Evolutionary conservation across 2,113 vertebrate genomes (phyloP).

Genomic region (Engystomops pustulosus): DNA sequence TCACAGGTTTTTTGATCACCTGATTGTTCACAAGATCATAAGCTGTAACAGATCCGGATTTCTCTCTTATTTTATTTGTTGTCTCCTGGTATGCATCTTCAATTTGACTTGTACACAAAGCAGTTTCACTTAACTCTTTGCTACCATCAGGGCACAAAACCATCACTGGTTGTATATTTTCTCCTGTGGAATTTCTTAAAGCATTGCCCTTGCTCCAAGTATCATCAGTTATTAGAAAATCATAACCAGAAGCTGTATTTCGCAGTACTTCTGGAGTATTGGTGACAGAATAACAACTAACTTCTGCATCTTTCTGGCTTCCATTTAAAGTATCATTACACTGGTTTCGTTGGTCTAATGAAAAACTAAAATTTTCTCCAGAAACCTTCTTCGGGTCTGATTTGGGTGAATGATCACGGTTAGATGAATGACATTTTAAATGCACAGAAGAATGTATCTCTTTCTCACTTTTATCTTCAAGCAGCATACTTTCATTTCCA

Average conservation of each 20-base stretch:
- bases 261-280: conserved; percentile 4
- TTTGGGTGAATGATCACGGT: conserved; percentile 60
- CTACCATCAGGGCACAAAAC: conserved; percentile 70
- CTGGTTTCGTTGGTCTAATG: conserved; percentile 71
- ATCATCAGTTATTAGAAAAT: conserved; percentile 74
- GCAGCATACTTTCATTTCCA: conserved; percentile 68
- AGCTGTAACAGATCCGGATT: conserved; percentile 79
- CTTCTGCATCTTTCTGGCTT: background rate
- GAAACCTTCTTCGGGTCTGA: conserved; percentile 62
- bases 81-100: conserved; percentile 65
- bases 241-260: conserved; percentile 50
- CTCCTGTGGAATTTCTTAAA: conserved; percentile 72
- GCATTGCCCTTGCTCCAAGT: conserved; percentile 85
- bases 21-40: conserved; percentile 89
- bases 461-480: conserved; percentile 67
- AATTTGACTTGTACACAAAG: background rate
- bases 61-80: conserved; percentile 80
- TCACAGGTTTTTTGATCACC: conserved; percentile 80
- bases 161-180: conserved; percentile 81
- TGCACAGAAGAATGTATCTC: conserved; percentile 65
- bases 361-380: conserved; percentile 66
- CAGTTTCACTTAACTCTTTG: conserved; percentile 51
- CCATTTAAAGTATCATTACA: conserved; percentile 62
- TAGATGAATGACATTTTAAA: conserved; percentile 65
- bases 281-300: conserved; percentile 6